These are phyloP conservation scores for Hemithea aestivaria DNA, from an alignment of 2,888 invertebrate genomes.

Conservation along the genomic window DNA sequence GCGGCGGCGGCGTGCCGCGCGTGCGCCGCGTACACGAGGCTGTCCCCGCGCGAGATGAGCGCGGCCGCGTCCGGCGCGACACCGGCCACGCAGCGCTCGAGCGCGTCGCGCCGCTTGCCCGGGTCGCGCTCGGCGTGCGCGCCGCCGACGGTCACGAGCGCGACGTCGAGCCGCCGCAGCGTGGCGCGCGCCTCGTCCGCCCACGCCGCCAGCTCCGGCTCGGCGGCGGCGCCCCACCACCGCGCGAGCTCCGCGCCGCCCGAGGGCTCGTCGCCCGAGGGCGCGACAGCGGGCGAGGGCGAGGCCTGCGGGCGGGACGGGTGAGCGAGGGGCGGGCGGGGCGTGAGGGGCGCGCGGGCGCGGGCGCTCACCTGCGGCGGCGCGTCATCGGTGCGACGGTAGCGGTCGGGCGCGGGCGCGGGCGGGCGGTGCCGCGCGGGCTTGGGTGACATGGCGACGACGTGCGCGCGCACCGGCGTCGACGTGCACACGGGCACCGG, in stretches of 20 bases:
- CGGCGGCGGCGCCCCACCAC: conserved; percentile 20
- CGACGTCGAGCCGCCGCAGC: conserved; percentile 78
- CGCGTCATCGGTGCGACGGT: not conserved
- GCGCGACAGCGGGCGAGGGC: not conserved
- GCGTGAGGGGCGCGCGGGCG: conserved; percentile 22
- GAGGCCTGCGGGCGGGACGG: not conserved
- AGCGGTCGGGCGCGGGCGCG: conserved; percentile 10
- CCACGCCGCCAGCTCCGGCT: conserved; percentile 37
- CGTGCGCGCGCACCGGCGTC: conserved; percentile 38
- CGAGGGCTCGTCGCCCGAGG: not conserved
- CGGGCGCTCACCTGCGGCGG: not conserved
- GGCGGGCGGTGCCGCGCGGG: conserved; percentile 15
- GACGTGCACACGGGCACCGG: not conserved
- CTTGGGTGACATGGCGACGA: conserved; percentile 68
- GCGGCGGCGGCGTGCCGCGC: conserved; percentile 67
- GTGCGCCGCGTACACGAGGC: conserved; percentile 85
- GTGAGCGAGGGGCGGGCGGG: conserved; percentile 25
- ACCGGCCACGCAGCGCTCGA: conserved; percentile 52
- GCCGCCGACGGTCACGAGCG: conserved; percentile 78
- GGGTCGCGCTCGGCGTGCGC: conserved; percentile 81
- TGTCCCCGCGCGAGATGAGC: conserved; percentile 87
- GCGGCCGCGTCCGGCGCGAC: conserved; percentile 88
- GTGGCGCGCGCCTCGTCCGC: conserved; percentile 42
- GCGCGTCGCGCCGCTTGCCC: conserved; percentile 75
- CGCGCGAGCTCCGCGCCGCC: not conserved